Base-by-base conservation (phyloP, 2,113 vertebrate genomes). In the Semnopithecus entellus region DNA sequence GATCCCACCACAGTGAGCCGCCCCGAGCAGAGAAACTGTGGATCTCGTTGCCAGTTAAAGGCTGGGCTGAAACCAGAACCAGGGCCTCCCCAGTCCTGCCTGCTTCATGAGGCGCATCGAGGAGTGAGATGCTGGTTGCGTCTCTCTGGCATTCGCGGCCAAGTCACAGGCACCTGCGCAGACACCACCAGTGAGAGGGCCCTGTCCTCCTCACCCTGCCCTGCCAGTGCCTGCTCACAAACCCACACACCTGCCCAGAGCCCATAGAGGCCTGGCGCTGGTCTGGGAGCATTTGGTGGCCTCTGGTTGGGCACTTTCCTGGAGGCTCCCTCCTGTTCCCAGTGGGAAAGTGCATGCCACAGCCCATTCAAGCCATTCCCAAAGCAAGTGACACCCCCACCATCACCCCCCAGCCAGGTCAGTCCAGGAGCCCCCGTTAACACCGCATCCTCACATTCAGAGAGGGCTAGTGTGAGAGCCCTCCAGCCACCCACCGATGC, bases 161-260 rank as follows among this genome's bases (percentile, higher is more conserved):
- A 17, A 23, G 50, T n/a, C 75, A 18, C 66, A 9, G 61, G 16
- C 2, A 1, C 35, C 27, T 20, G 14, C 11, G 50, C 4, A 55
- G 52, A 8, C 57, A 32, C 38, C 40, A 17, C 9, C 35, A 23
- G 17, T 25, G 32, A 38, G 38, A 23, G 70, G 70, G 70, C 22
- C n/a, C 11, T 12, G 38, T 22, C 38, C 10, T 72, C 8, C 70
- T 5, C 2, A 2, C 1, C 40, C 73, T 43, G 25, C 25, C 61
- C 73, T 2, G 25, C 40, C 73, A 45, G 20, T 11, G 38, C 81
- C 20, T 1, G 8, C 64, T 55, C 73, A 5, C 30, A 6, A 30
- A 20, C 6, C 0, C 55, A 0, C 20, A 8, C 1, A 2, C 50
- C 17, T 0, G 1, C 25, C 23, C 73, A 43, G 40, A 75, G 66